Percentiles rank a stretch among this genome's conserved stretches.
phyloP scores from a whole-genome alignment of 2,113 vertebrate species.

The Spermophilus dauricus region DNA sequence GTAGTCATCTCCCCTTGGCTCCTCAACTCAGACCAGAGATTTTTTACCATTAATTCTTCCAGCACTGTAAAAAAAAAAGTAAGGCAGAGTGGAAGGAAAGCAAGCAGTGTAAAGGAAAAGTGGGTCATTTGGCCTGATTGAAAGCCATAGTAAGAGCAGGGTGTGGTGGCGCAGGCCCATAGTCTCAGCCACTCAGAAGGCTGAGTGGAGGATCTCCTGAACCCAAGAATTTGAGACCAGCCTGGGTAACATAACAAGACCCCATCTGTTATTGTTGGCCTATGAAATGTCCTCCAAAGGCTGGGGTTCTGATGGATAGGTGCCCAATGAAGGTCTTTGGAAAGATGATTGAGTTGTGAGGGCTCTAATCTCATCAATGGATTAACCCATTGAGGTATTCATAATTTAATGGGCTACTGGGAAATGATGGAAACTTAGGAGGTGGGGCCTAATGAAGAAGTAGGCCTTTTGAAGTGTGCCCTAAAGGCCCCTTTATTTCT shows the following conservation, averaged over 20 bases:
- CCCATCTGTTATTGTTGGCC: neutral
- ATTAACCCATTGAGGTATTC: neutral
- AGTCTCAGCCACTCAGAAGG: neutral
- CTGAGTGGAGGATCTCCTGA: neutral
- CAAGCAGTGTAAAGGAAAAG: neutral
- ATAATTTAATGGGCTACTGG: neutral
- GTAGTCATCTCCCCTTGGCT: neutral
- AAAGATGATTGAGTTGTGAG: neutral
- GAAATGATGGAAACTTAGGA: neutral
- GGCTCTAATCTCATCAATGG: neutral
- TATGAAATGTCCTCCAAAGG: neutral
- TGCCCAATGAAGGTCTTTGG: neutral
- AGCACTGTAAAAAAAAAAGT: neutral
- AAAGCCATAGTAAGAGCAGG: neutral
- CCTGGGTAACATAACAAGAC: neutral
- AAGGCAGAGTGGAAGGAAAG: neutral
- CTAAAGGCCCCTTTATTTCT: neutral
- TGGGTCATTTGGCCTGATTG: neutral
- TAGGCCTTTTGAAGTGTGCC: neutral
- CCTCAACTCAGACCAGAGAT: neutral
- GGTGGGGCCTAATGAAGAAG: neutral
- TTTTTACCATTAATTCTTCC: conserved; percentile 4
- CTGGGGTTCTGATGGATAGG: neutral
- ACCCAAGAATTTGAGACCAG: neutral
- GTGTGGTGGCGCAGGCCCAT: neutral